These are phyloP conservation scores for Pungitius pungitius DNA, from an alignment of 2,113 vertebrate genomes.

Conservation along the genomic window DNA sequence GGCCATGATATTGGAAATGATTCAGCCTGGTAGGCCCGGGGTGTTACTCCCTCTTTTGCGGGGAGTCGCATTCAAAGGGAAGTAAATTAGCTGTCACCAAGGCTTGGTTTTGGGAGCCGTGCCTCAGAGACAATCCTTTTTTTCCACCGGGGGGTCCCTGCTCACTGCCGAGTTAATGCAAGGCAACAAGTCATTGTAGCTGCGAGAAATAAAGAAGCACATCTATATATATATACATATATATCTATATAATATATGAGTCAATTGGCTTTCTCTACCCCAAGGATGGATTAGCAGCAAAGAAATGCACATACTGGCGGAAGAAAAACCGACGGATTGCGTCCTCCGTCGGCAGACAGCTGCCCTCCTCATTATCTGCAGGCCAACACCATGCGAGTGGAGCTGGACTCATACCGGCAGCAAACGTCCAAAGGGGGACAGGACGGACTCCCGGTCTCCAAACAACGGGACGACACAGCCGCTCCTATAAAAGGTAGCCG, in stretches of 20 bases:
- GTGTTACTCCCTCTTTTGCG: conserved; percentile 55
- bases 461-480: conserved; percentile 22
- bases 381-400: conserved; percentile 21
- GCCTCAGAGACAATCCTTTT: conserved; percentile 55
- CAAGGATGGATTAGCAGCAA: conserved; percentile 2
- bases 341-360: conserved; percentile 32
- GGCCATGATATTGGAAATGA: conserved; percentile 67
- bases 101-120: conserved; percentile 47
- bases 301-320: background rate
- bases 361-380: conserved; percentile 55
- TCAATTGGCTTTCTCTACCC: conserved; percentile 21
- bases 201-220: conserved; percentile 37
- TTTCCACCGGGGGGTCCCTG: conserved; percentile 21
- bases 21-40: conserved; percentile 47
- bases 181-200: conserved; percentile 54
- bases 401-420: conserved; percentile 50
- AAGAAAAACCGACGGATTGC: conserved; percentile 12
- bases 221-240: background rate
- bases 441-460: conserved; percentile 28
- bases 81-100: conserved; percentile 76
- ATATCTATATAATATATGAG: background rate
- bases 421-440: conserved; percentile 36
- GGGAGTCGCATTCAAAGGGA: conserved; percentile 68
- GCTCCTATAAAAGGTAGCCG: background rate
- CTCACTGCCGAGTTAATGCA: conserved; percentile 33